Base-by-base conservation (phyloP, 1,140 invertebrate species). In the Cotesia vestalis region DNA sequence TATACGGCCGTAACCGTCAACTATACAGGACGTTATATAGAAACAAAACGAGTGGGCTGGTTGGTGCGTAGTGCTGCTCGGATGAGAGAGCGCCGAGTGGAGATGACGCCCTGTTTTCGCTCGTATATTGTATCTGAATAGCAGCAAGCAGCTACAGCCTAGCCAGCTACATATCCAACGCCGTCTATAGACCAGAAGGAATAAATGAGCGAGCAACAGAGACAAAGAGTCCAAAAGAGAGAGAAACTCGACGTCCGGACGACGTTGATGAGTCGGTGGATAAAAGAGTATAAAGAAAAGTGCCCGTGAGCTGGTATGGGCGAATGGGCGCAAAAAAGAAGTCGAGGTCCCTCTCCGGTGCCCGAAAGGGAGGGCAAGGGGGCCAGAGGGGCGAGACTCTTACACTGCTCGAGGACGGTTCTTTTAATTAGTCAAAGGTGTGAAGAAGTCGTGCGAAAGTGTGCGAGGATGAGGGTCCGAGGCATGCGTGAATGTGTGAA, bases 351-450 rank as follows among this genome's bases (percentile, higher is more conserved):
- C 57, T 38, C 27, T 27, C 27, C n/a, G 38, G 40, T 11, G 40
- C 11, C 11, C 11, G 40, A 11, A 46, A 2, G 40, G 40, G 3
- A 46, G 40, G 11, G 11, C 40, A 40, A 40, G 38, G 9, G 38
- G 38, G 38, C 5, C 5, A 46, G 40, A 27, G 27, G 27, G 27
- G 27, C 27, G 27, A 46, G 6, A 46, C 40, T 46, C 40, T 46
- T 46, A 46, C 66, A 63, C 57, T 53, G 68, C 64, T 70, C 71
- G 66, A 63, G 76, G 77, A 77, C 75, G 78, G 69, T 76, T 79
- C 81, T 82, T 83, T 84, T 84, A 84, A 84, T 84, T 84, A 82
- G 81, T 78, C 78, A 73, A 76, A 82, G 80, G 82, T 82, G 82
- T 79, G 82, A 83, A 83, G 78, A 78, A 80, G 78, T 79, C 76